Evolutionary conservation across 2,113 vertebrate species (phyloP).

Genomic region (Clarias gariepinus): DNA sequence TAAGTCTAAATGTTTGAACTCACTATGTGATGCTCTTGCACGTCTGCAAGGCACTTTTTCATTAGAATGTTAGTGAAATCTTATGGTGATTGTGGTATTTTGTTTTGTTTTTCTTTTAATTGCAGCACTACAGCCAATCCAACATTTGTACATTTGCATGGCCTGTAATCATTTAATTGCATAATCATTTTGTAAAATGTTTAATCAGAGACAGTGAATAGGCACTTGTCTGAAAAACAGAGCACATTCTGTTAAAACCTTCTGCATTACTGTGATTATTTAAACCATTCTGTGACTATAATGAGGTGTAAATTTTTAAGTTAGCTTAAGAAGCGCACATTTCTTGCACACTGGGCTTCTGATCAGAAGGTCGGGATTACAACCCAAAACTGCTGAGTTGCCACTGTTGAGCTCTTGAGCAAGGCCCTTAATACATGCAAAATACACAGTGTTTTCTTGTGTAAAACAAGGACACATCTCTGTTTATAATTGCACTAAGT

Average conservation of each 20-base stretch:
- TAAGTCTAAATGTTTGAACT: not conserved
- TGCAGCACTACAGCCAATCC: not conserved
- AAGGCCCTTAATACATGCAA: no score
- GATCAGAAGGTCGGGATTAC: no score
- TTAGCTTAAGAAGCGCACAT: not conserved
- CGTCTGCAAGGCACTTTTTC: not conserved
- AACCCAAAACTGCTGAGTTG: no score
- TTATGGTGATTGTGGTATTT: not conserved
- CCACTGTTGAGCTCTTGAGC: no score
- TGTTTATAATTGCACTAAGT: no score
- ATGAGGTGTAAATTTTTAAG: not conserved
- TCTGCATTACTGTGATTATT: not conserved
- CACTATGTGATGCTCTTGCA: not conserved
- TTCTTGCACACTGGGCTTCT: no score
- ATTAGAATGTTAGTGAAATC: not conserved
- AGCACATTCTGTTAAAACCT: not conserved
- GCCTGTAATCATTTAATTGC: not conserved
- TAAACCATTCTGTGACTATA: not conserved
- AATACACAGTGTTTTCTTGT: no score
- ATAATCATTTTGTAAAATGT: not conserved
- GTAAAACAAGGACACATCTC: no score
- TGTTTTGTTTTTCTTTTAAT: no score
- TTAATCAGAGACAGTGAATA: conserved; percentile 7
- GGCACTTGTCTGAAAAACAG: not conserved
- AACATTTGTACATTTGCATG: not conserved